phyloP scores from a whole-genome alignment of 1,140 invertebrate genomes.

The Diorhabda carinulata region DNA sequence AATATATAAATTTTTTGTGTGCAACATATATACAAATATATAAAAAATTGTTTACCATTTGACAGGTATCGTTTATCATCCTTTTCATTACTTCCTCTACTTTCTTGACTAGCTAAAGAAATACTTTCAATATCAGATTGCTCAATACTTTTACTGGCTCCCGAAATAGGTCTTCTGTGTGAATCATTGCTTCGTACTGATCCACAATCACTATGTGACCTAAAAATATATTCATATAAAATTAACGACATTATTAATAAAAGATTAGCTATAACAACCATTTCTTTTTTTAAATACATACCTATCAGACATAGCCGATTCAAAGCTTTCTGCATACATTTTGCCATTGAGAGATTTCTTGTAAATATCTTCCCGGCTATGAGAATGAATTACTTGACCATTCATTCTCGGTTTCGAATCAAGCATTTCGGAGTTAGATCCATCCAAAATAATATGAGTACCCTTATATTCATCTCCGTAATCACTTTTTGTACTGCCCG shows the following conservation, averaged over 20 bases:
- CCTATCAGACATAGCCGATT: slow-evolving; percentile 37
- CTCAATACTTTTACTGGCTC: slow-evolving; percentile 53
- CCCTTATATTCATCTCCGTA: slow-evolving; percentile 40
- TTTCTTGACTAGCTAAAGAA: slow-evolving; percentile 74
- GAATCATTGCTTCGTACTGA: slow-evolving; percentile 52
- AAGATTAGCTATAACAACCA: no score
- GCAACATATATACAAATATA: no score
- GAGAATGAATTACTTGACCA: slow-evolving; percentile 37
- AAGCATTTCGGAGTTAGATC: slow-evolving; percentile 10
- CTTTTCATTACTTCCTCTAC: slow-evolving; percentile 58
- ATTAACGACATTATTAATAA: no score
- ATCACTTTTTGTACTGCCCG: slow-evolving; percentile 41
- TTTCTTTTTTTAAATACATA: neutral
- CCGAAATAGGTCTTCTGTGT: slow-evolving; percentile 38
- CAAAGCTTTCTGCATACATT: slow-evolving; percentile 36
- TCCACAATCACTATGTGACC: slow-evolving; percentile 56
- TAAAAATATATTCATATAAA: neutral
- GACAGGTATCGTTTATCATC: slow-evolving; percentile 38
- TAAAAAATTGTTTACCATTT: slow-evolving; percentile 13
- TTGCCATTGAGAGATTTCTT: slow-evolving; percentile 37
- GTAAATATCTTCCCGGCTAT: slow-evolving; percentile 30
- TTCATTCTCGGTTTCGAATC: slow-evolving; percentile 36
- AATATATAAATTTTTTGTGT: no score
- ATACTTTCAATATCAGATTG: slow-evolving; percentile 78
- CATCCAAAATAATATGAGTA: slow-evolving; percentile 41